A percentile compares a stretch with the other conserved stretches of the same genome.
Evolutionary conservation across 2,113 vertebrate species (phyloP).

Genomic region (Sialia sialis): DNA sequence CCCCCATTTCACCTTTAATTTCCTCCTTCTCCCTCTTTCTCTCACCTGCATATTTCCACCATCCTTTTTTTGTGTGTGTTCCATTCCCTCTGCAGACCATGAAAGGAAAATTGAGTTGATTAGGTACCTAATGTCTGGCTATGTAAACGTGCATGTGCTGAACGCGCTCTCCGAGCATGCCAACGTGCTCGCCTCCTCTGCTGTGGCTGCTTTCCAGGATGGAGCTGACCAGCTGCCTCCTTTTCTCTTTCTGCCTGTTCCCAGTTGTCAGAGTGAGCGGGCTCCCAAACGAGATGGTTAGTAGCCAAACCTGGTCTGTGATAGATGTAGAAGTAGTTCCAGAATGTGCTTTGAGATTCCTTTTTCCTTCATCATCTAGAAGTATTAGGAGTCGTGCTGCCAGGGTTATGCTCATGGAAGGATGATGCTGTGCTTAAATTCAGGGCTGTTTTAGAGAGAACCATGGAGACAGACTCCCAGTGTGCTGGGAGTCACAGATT

Average conservation of each 20-base stretch:
- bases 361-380: neutral
- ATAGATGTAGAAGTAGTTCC: constrained; percentile 61
- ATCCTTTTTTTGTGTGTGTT: constrained; percentile 33
- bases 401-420: neutral
- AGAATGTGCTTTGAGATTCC: neutral
- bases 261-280: constrained; percentile 77
- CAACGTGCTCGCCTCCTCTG: constrained; percentile 83
- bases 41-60: constrained; percentile 18
- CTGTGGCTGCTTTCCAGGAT: constrained; percentile 86
- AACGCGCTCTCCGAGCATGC: constrained; percentile 88
- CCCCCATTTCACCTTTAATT: constrained; percentile 33
- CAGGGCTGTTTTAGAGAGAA: neutral
- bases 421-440: neutral
- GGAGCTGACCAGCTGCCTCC: constrained; percentile 84
- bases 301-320: constrained; percentile 68
- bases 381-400: neutral
- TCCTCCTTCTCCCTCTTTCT: neutral
- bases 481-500: neutral
- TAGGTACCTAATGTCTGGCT: constrained; percentile 89
- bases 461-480: neutral
- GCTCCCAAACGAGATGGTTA: constrained; percentile 88
- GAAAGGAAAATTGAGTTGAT: constrained; percentile 90
- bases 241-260: constrained; percentile 85
- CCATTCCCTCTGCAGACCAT: constrained; percentile 77
- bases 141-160: constrained; percentile 85